phyloP scores from a whole-genome alignment of 2,888 invertebrate species.

The Callinectes sapidus region DNA sequence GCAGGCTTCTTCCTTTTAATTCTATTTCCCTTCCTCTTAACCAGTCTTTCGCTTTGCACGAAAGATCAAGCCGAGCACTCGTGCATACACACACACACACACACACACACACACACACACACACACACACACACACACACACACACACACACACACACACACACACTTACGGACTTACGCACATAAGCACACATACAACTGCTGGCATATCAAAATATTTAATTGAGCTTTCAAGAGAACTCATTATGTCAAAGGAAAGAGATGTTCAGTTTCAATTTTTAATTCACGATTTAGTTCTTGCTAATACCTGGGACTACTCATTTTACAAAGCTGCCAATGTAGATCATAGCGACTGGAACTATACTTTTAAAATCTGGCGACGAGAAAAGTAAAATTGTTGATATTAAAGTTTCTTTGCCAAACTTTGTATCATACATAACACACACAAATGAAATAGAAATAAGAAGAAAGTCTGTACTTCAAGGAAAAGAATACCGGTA shows the following conservation, averaged over 20 bases:
- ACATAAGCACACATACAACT: no score
- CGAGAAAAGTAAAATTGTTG: neutral
- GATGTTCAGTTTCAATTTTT: neutral
- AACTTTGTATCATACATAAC: neutral
- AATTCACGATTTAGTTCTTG: neutral
- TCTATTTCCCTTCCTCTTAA: neutral
- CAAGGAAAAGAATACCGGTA: no score
- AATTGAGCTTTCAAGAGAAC: no score
- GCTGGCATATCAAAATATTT: no score
- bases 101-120: neutral
- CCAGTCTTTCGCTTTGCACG: neutral
- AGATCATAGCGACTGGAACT: no score
- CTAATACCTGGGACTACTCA: neutral
- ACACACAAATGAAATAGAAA: no score
- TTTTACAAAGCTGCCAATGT: neutral
- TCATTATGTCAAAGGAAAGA: neutral
- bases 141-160: neutral
- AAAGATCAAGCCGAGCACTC: no score
- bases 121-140: neutral
- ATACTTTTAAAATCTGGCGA: no score
- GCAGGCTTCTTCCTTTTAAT: neutral
- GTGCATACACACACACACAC: neutral
- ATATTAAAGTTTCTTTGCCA: neutral
- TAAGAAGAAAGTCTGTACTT: neutral
- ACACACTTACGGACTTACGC: no score